Evolutionary conservation across 2,797 vertebrate genomes (phyloP), one percentile per base, ranked within the genome.

Genomic region (Aldrovandia affinis): DNA sequence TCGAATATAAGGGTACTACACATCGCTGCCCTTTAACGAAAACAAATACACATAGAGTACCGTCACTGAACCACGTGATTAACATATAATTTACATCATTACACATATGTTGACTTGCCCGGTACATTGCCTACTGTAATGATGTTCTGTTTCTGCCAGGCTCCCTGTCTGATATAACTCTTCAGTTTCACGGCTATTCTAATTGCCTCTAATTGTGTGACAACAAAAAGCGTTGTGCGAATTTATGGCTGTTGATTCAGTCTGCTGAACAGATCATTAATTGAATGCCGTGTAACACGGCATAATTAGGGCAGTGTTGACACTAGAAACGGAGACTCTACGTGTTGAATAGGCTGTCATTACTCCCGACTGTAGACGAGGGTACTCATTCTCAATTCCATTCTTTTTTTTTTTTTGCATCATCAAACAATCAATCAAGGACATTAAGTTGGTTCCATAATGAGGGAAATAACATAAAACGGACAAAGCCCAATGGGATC

Each of bases 241-340:
- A 77, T 77, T 77, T 77, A 77, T 44, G 42, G 73, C 73, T 47
- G 73, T 39, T 70, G 87, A 90, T 88, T 90, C 52, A 89, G 86
- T 78, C 78, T 86, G 80, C 88, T 92, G 90, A 86, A 78, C 90
- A 85, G 8, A 14, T 77, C 88, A 81, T 88, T 92, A 91, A 92
- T 86, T 79, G 63, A 87, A 28, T 89, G 77, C 80, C 18, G 57
- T 89, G 92, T 90, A 81, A 30, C 39, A 47, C 54, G 84, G 86
- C 84, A 90, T 87, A 90, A 12, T 87, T 90, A 90, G 55, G 81
- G 85, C 30, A 87, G 89, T 92, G 86, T 90, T 92, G 87, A 87
- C 81, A 89, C 88, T 86, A 84, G 77, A 81, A 88, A 89, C 85
- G 44, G 42, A 44, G 22, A 10, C 39, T 36, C 65, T 44, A 7